phyloP scores from a whole-genome alignment of 2,113 vertebrate species.

The Pycnonotus jocosus region DNA sequence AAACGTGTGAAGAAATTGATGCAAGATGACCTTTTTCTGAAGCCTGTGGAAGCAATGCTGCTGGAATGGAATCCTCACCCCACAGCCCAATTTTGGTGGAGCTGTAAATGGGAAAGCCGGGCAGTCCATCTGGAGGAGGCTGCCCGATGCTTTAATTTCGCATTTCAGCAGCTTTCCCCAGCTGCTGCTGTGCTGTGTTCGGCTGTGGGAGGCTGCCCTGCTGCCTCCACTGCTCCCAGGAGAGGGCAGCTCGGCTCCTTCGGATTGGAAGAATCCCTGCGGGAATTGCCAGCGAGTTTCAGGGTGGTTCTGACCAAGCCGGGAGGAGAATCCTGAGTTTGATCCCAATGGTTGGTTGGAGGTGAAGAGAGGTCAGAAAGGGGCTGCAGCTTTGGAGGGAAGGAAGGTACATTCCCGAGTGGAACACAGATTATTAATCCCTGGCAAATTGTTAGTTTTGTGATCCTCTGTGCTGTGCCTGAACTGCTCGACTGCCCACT shows the following conservation, averaged over 20 bases:
- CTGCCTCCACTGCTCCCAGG: constrained; percentile 18
- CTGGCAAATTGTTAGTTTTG: background rate
- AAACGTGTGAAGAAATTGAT: background rate
- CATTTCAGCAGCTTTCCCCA: background rate
- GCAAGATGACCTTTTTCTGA: background rate
- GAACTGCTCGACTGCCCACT: background rate
- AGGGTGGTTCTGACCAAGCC: background rate
- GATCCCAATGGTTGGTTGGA: background rate
- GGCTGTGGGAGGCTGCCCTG: background rate
- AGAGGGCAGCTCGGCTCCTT: constrained; percentile 44
- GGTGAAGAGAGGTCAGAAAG: background rate
- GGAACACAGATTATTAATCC: background rate
- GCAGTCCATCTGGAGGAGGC: background rate
- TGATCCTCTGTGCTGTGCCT: background rate
- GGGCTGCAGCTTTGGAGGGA: background rate
- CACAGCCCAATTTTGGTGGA: background rate
- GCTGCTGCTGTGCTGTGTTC: background rate
- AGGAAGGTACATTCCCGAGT: background rate
- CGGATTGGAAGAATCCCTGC: background rate
- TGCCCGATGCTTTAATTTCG: background rate
- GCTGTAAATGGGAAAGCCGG: background rate
- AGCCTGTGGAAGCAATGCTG: background rate
- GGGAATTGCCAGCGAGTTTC: background rate
- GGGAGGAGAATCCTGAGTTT: background rate
- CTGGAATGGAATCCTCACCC: background rate